A percentile compares a stretch with the other conserved stretches of the same genome.
Conservation (phyloP, 1,140 invertebrate genomes). For the Lamellibrachia luymesi region DNA sequence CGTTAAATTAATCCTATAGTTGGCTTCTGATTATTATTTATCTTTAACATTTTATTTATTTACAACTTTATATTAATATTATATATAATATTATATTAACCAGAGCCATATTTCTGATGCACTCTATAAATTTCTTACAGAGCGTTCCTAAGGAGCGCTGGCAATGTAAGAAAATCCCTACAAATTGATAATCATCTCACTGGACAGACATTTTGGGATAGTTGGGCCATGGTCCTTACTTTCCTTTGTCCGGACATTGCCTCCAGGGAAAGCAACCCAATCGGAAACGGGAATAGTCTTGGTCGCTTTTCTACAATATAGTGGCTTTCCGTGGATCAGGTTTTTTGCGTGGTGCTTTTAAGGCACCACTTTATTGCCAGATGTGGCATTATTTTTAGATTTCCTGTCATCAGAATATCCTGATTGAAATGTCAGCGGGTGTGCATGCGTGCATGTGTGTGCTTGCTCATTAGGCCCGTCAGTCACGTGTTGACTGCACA, state of each 20-base stretch:
- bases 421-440: not conserved
- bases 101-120: not conserved
- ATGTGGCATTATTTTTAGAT: not conserved
- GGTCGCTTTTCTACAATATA: not conserved
- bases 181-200: not conserved
- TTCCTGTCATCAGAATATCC: not conserved
- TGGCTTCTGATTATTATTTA: no score
- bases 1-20: no score
- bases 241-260: not conserved
- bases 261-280: not conserved
- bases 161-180: not conserved
- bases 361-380: not conserved
- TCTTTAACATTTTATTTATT: no score
- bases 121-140: not conserved
- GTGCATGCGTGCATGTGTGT: not conserved
- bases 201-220: not conserved
- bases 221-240: not conserved
- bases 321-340: not conserved
- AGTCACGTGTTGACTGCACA: not conserved
- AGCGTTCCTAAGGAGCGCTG: not conserved
- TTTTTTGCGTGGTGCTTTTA: not conserved
- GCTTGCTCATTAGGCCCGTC: not conserved
- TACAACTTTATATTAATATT: no score
- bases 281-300: not conserved
- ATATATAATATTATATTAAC: not conserved